Evolutionary conservation across 2,888 invertebrate species (phyloP).

Genomic region (Sarcophaga carnaria): DNA sequence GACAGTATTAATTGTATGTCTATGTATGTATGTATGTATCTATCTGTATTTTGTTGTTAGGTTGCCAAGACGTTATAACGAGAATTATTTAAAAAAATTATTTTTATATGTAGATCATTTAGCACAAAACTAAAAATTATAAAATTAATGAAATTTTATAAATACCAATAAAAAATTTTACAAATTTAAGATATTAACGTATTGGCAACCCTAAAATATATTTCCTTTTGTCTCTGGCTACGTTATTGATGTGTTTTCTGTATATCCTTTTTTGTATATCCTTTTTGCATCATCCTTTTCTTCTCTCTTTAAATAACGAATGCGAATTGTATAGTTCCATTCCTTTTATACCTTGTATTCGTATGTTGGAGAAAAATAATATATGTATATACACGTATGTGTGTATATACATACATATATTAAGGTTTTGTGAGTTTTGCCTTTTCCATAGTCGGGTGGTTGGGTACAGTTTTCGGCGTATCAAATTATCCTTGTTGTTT

Average conservation of each 20-base stretch:
- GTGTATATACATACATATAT: not conserved
- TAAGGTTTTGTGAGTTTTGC: slow-evolving; percentile 16
- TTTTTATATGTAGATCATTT: slow-evolving; percentile 26
- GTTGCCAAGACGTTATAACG: too few species aligned
- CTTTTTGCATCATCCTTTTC: slow-evolving; percentile 38
- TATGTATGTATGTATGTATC: too few species aligned
- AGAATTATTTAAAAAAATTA: too few species aligned
- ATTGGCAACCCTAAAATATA: too few species aligned
- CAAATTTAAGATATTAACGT: too few species aligned
- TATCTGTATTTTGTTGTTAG: too few species aligned
- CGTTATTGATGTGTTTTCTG: slow-evolving; percentile 13
- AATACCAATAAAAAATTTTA: too few species aligned
- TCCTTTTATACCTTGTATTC: slow-evolving; percentile 15
- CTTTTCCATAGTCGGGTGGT: slow-evolving; percentile 59
- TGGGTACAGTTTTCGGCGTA: slow-evolving; percentile 69
- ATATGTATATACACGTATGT: slow-evolving; percentile 1
- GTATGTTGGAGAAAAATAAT: not conserved
- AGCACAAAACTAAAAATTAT: too few species aligned
- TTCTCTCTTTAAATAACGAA: slow-evolving; percentile 28
- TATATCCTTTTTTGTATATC: slow-evolving; percentile 45
- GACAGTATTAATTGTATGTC: not conserved
- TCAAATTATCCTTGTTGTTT: slow-evolving; percentile 52
- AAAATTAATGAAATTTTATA: too few species aligned
- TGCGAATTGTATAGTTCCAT: slow-evolving; percentile 56
- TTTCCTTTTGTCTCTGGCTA: slow-evolving; percentile 13